Conservation (phyloP, 1,140 invertebrate genomes). For the Drosophila novamexicana region DNA sequence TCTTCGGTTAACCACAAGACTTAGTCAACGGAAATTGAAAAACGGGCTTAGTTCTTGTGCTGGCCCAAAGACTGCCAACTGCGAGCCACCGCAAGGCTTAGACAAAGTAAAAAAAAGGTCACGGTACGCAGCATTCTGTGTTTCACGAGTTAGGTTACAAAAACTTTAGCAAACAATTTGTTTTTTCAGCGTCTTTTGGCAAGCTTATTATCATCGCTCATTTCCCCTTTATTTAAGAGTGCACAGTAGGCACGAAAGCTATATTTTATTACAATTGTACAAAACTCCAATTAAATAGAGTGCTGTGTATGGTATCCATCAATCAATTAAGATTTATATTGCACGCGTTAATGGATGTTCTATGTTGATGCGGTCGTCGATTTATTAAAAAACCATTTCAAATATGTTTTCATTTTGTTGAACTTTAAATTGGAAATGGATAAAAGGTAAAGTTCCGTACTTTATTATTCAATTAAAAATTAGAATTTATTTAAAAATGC, state of each 20-base stretch:
- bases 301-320: no score
- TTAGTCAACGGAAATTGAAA: conserved; percentile 75
- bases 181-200: conserved; percentile 9
- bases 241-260: conserved; percentile 1
- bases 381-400: no score
- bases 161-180: conserved; percentile 52
- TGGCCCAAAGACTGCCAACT: conserved; percentile 42
- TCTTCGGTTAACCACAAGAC: conserved; percentile 53
- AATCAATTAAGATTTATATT: no score
- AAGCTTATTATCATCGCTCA: conserved; percentile 52
- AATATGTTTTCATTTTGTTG: no score
- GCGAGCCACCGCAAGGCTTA: conserved; percentile 57
- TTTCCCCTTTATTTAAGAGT: not conserved
- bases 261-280: not conserved
- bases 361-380: no score
- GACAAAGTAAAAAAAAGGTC: not conserved
- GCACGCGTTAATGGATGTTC: no score
- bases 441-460: no score
- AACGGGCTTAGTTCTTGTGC: conserved; percentile 61
- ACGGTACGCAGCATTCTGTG: not conserved
- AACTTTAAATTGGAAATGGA: no score
- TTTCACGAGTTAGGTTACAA: conserved; percentile 12
- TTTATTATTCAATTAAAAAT: no score
- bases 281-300: no score
- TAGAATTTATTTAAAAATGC: no score